Conservation (phyloP, 2,888 invertebrate genomes). For the Cheiracanthium punctorium region DNA sequence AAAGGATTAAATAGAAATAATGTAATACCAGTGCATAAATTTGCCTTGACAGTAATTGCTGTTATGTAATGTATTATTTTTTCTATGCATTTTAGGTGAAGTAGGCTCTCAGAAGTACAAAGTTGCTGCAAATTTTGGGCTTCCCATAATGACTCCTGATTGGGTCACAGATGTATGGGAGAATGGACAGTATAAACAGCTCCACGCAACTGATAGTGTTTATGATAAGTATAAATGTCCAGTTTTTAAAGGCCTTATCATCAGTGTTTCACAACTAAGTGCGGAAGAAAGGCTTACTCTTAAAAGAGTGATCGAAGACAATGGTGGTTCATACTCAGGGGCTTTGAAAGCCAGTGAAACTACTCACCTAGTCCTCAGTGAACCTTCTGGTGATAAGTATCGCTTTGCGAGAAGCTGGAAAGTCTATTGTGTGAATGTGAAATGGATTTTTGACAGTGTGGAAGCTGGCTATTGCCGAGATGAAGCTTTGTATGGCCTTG, state of each 20-base stretch:
- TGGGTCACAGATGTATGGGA: slow-evolving; percentile 92
- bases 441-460: slow-evolving; percentile 89
- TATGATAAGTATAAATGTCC: slow-evolving; percentile 82
- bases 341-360: slow-evolving; percentile 78
- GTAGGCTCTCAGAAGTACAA: slow-evolving; percentile 77
- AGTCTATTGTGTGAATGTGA: slow-evolving; percentile 83
- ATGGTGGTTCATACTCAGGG: slow-evolving; percentile 82
- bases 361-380: slow-evolving; percentile 79
- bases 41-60: too few species aligned
- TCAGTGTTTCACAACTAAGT: slow-evolving; percentile 86
- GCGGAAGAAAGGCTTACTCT: slow-evolving; percentile 81
- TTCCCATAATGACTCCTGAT: slow-evolving; percentile 84
- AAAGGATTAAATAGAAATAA: too few species aligned
- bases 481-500: slow-evolving; percentile 73
- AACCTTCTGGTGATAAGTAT: slow-evolving; percentile 82
- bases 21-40: too few species aligned
- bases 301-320: slow-evolving; percentile 82
- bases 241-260: slow-evolving; percentile 85
- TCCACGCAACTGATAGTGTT: slow-evolving; percentile 81
- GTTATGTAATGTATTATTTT: slow-evolving; percentile 73
- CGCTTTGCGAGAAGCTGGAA: slow-evolving; percentile 79
- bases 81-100: slow-evolving; percentile 67
- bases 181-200: slow-evolving; percentile 80
- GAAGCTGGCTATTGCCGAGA: slow-evolving; percentile 80
- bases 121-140: slow-evolving; percentile 82